Percentiles rank a stretch among this genome's conserved stretches.
These are phyloP conservation scores for Mycetomoellerius zeteki DNA, from an alignment of 1,140 invertebrate species.

Conservation along the genomic window DNA sequence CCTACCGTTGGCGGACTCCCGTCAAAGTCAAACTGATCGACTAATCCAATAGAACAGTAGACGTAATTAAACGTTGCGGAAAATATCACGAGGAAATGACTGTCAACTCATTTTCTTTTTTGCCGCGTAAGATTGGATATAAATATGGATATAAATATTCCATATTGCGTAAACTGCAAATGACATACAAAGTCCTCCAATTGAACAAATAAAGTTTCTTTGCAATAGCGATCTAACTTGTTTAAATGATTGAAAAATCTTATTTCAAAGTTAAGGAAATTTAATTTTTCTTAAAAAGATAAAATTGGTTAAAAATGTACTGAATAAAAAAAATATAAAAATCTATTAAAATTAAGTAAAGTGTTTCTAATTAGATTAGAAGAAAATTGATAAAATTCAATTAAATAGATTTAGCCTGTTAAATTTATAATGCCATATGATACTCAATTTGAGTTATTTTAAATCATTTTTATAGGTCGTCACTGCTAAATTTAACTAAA, in stretches of 20 bases:
- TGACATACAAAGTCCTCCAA: background rate
- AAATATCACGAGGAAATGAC: background rate
- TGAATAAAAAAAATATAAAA: background rate
- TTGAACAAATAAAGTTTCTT: background rate
- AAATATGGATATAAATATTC: background rate
- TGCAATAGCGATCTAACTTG: background rate
- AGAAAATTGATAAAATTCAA: background rate
- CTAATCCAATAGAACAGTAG: background rate
- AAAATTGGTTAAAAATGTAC: background rate
- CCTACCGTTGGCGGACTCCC: constrained; percentile 51
- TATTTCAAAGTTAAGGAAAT: background rate
- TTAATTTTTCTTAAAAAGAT: background rate
- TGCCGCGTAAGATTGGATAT: background rate
- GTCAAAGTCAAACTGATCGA: constrained; percentile 24
- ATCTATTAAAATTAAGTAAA: background rate
- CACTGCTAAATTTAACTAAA: no score
- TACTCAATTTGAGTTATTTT: no score
- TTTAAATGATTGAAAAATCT: background rate
- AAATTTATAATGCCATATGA: no score
- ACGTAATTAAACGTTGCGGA: background rate
- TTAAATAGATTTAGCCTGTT: background rate
- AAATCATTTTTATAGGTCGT: no score
- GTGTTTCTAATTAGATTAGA: background rate
- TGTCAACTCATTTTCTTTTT: background rate
- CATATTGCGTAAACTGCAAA: background rate